Conservation (phyloP, 2,888 invertebrate genomes). For the Xylophagus ater region DNA sequence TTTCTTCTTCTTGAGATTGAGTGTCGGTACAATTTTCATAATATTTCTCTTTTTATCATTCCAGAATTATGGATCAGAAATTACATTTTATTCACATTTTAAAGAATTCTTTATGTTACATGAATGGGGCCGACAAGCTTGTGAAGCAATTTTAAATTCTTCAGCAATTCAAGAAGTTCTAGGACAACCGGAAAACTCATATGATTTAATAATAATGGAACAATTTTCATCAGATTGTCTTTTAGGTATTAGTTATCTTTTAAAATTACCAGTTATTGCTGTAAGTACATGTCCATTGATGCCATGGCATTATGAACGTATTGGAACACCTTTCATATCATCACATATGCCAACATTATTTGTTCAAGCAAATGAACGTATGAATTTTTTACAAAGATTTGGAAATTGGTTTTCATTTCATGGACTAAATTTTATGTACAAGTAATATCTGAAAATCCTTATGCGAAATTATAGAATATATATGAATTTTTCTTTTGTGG, state of each 20-base stretch:
- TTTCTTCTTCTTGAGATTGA: too few species aligned
- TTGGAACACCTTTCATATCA: slow-evolving; percentile 46
- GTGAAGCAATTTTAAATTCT: slow-evolving; percentile 26
- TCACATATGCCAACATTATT: slow-evolving; percentile 45
- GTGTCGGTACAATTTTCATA: not conserved
- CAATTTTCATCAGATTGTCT: slow-evolving; percentile 60
- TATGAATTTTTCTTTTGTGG: not conserved
- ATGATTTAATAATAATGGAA: slow-evolving; percentile 55
- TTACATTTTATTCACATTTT: not conserved
- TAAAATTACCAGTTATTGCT: slow-evolving; percentile 47
- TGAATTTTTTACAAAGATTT: slow-evolving; percentile 36
- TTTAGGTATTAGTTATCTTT: slow-evolving; percentile 49
- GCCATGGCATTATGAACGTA: slow-evolving; percentile 46
- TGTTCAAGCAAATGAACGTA: slow-evolving; percentile 35
- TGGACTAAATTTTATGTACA: slow-evolving; percentile 23
- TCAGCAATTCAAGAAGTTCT: slow-evolving; percentile 23
- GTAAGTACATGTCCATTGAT: slow-evolving; percentile 47
- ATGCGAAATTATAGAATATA: not conserved
- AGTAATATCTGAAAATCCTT: slow-evolving; percentile 19
- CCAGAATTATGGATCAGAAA: not conserved
- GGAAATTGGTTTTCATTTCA: slow-evolving; percentile 35
- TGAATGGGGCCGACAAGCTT: slow-evolving; percentile 26
- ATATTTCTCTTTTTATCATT: not conserved
- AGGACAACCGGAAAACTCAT: slow-evolving; percentile 37
- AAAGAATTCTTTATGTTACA: slow-evolving; percentile 27